Conservation (phyloP, 2,113 vertebrate species). For the Pavo muticus region DNA sequence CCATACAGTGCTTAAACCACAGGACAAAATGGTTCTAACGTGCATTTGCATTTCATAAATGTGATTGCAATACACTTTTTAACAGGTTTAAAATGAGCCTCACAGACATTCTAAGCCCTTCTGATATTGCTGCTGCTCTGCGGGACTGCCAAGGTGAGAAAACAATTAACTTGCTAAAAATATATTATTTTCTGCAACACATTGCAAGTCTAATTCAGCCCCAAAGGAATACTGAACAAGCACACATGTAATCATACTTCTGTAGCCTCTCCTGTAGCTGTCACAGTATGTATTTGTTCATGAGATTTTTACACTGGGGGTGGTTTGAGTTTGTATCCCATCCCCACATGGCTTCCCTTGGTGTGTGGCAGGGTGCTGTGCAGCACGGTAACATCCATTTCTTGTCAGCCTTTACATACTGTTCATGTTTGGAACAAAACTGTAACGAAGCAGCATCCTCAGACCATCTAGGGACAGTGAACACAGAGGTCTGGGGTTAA, state of each 20-base stretch:
- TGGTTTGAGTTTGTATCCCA: neutral
- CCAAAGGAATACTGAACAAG: neutral
- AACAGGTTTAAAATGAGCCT: constrained; percentile 91
- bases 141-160: constrained; percentile 94
- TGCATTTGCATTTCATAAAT: neutral
- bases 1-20: neutral
- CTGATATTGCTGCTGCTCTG: constrained; percentile 91
- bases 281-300: neutral
- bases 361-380: neutral
- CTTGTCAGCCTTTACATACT: neutral
- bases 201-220: neutral
- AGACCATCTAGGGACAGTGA: neutral
- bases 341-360: neutral
- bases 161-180: neutral
- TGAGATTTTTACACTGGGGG: neutral
- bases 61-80: neutral
- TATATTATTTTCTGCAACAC: neutral
- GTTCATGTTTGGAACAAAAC: neutral
- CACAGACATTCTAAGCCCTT: constrained; percentile 89
- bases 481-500: constrained; percentile 28
- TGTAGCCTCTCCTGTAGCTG: neutral
- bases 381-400: neutral
- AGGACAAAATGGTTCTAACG: neutral
- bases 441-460: neutral
- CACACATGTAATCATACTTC: neutral